phyloP scores from a whole-genome alignment of 2,888 invertebrate species.

The Malachius bipustulatus region DNA sequence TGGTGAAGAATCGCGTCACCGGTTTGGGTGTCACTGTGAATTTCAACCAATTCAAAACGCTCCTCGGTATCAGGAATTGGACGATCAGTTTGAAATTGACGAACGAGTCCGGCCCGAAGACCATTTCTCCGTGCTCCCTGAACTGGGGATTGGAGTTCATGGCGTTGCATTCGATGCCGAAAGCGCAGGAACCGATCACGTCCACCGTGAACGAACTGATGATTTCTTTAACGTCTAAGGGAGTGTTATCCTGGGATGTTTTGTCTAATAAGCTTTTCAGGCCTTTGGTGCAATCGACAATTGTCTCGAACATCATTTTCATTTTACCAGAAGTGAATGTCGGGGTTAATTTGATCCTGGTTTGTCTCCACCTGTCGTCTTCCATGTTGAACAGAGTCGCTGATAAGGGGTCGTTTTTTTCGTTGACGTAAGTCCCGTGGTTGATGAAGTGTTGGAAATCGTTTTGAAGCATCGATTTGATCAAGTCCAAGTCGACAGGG shows the following conservation, averaged over 20 bases:
- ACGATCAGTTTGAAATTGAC: neutral
- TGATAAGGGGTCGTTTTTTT: conserved; percentile 26
- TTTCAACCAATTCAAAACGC: neutral
- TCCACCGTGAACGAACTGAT: conserved; percentile 39
- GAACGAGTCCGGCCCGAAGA: conserved; percentile 7
- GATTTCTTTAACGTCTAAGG: conserved; percentile 36
- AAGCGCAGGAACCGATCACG: conserved; percentile 44
- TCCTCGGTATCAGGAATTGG: neutral
- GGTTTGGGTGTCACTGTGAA: neutral
- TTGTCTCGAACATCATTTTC: conserved; percentile 33
- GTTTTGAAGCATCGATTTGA: conserved; percentile 29
- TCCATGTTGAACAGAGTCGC: conserved; percentile 20
- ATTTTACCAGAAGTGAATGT: conserved; percentile 34
- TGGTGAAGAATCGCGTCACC: neutral
- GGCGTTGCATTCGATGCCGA: conserved; percentile 45
- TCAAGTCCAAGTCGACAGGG: conserved; percentile 27
- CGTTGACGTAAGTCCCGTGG: conserved; percentile 26
- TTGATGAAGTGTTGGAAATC: conserved; percentile 32
- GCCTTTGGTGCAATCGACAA: conserved; percentile 25
- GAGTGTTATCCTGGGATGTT: conserved; percentile 16
- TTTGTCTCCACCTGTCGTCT: conserved; percentile 13
- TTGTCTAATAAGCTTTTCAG: conserved; percentile 24
- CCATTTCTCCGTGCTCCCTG: conserved; percentile 18
- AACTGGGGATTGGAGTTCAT: conserved; percentile 42
- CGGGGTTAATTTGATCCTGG: conserved; percentile 17